Percentiles rank a stretch among this genome's conserved stretches.
Conservation (phyloP, 2,888 invertebrate species). For the Amitus sp. region DNA sequence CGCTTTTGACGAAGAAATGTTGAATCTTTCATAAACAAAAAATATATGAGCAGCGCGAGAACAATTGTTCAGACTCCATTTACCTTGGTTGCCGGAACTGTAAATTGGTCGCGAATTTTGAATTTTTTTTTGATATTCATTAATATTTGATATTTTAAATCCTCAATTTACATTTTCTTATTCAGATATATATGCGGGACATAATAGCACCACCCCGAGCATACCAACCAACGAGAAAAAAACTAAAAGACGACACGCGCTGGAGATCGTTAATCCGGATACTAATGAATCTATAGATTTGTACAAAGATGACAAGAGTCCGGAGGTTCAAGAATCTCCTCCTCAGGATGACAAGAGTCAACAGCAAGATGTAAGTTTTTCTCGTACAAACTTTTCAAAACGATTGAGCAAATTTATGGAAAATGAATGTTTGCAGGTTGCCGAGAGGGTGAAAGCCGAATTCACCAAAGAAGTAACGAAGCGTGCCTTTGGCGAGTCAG, state of each 20-base stretch:
- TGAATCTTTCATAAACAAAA: too few species aligned
- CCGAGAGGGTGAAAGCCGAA: constrained; percentile 58
- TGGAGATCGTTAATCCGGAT: constrained; percentile 67
- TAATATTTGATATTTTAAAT: too few species aligned
- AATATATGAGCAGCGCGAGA: too few species aligned
- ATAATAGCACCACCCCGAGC: constrained; percentile 52
- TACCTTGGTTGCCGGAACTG: too few species aligned
- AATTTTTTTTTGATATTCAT: too few species aligned
- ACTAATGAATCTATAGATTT: constrained; percentile 69
- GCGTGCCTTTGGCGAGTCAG: constrained; percentile 44
- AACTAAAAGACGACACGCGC: constrained; percentile 56
- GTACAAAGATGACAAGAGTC: constrained; percentile 52
- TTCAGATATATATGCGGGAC: constrained; percentile 54
- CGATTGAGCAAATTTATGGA: too few species aligned
- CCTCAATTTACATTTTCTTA: too few species aligned
- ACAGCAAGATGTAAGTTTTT: neutral
- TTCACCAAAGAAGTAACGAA: constrained; percentile 63
- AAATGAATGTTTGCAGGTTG: constrained; percentile 36
- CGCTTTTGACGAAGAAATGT: too few species aligned
- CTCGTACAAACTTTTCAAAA: too few species aligned
- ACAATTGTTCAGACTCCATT: too few species aligned
- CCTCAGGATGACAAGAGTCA: constrained; percentile 68
- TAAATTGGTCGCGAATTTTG: too few species aligned
- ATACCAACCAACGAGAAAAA: constrained; percentile 38
- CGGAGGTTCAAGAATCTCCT: constrained; percentile 66